Percentiles rank a stretch among this genome's conserved stretches.
Evolutionary conservation across 2,888 invertebrate species (phyloP).

Genomic region (Nebria brevicollis): DNA sequence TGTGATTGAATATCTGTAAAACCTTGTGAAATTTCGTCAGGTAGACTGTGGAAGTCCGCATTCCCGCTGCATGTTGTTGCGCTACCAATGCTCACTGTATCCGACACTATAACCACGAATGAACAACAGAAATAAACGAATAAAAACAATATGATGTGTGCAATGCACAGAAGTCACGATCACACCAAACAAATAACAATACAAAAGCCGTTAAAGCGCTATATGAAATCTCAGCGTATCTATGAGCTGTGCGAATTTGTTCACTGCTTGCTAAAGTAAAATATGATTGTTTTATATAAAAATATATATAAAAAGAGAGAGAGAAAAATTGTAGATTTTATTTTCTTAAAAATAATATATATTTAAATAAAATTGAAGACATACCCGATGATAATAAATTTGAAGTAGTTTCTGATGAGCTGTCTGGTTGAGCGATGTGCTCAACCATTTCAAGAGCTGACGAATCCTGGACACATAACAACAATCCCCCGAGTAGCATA

Average conservation of each 20-base stretch:
- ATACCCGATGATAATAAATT: constrained; percentile 79
- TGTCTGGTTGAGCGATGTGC: constrained; percentile 68
- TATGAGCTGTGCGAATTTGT: neutral
- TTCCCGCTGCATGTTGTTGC: constrained; percentile 49
- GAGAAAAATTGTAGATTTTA: too few species aligned
- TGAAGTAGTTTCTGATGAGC: constrained; percentile 66
- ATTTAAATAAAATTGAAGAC: constrained; percentile 45
- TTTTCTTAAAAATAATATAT: constrained; percentile 33
- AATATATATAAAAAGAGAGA: too few species aligned
- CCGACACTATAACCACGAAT: constrained; percentile 58
- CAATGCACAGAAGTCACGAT: constrained; percentile 42
- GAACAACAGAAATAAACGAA: constrained; percentile 48
- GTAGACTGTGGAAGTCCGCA: constrained; percentile 45
- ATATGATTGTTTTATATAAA: too few species aligned
- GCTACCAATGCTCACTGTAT: constrained; percentile 63
- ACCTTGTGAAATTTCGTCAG: constrained; percentile 46
- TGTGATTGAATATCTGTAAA: constrained; percentile 46
- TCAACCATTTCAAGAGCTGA: constrained; percentile 79
- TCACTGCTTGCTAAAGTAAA: too few species aligned
- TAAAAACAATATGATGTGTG: constrained; percentile 47
- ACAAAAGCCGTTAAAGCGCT: constrained; percentile 32
- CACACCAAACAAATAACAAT: neutral
- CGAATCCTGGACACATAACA: constrained; percentile 82
- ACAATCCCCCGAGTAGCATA: constrained; percentile 83
- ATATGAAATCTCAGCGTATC: constrained; percentile 6